Evolutionary conservation across 2,113 vertebrate species (phyloP).

Genomic region (Todiramphus saurophagus): DNA sequence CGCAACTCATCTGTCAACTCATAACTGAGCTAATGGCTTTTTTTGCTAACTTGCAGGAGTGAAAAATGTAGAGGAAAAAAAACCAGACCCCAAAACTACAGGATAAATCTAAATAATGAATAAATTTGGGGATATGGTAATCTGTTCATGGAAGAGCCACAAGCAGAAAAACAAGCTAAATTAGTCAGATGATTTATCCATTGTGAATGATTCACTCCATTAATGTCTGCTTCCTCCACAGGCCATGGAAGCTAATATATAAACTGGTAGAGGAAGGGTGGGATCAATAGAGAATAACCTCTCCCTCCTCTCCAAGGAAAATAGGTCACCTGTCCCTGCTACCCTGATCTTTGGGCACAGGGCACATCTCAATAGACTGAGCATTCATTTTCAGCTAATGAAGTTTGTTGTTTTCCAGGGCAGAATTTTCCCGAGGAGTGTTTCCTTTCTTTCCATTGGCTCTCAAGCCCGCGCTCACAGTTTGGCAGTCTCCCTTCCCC

Average conservation of each 20-base stretch:
- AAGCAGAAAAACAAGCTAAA: constrained; percentile 41
- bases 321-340: constrained; percentile 14
- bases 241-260: not conserved
- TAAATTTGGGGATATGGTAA: not conserved
- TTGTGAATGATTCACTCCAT: constrained; percentile 28
- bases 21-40: not conserved
- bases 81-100: not conserved
- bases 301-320: constrained; percentile 27
- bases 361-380: not conserved
- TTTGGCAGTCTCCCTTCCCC: constrained; percentile 11
- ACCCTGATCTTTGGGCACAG: not conserved
- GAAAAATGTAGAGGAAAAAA: not conserved
- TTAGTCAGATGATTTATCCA: constrained; percentile 50
- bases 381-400: not conserved
- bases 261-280: constrained; percentile 11
- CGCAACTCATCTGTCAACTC: not conserved
- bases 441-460: not conserved
- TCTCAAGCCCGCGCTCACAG: not conserved
- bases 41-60: not conserved
- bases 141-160: not conserved
- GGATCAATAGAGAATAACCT: not conserved
- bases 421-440: not conserved
- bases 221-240: constrained; percentile 27
- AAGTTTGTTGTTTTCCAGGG: not conserved
- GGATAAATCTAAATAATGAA: not conserved